Evolutionary conservation across 2,113 vertebrate species (phyloP), one percentile per base, ranked within the genome.

Genomic region (Hypanus sabinus): DNA sequence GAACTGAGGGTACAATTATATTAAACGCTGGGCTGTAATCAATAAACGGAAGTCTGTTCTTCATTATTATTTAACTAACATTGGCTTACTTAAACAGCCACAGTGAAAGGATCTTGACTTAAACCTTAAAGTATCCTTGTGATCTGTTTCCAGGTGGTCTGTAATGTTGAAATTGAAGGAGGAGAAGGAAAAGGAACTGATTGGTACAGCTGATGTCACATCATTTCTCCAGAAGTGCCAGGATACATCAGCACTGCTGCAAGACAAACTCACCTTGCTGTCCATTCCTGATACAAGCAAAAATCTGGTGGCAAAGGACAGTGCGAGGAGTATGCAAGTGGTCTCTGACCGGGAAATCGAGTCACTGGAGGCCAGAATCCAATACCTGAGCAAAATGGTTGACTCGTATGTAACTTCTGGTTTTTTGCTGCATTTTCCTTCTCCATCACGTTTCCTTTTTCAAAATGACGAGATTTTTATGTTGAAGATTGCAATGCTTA

Each of bases 151-250:
- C 95, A 99, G 98, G 95, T 99, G 98, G 98, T 95, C 96, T 68
- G 18, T 36, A 30, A 96, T 99, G 95, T 97, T 98, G 95, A 94
- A 62, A 46, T 96, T 98, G 94, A 98, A 98, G 95, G 97, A 98
- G 18, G 96, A 98, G 94, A 98, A 97, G 57, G 97, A 96, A 3
- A 95, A 95, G 0, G 97, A 97, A 95, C 96, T 99, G 95, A 97
- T 97, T 27, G 96, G 95, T 76, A 96, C 96, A 30, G 96, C 95
- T 0, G 97, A 98, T 0, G 96, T 97, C 30, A 96, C 94, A 94
- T 96, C 95, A 0, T 97, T 98, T 94, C 97, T 98, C 93, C 96
- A 97, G 93, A 97, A 97, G 94, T 98, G 97, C 55, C 95, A 97
- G 57, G 96, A 97, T 93, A 95, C 96, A 30, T 95, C 94, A 94